Base-by-base conservation (phyloP, 2,888 invertebrate genomes). In the Pristionchus fissidentatus region DNA sequence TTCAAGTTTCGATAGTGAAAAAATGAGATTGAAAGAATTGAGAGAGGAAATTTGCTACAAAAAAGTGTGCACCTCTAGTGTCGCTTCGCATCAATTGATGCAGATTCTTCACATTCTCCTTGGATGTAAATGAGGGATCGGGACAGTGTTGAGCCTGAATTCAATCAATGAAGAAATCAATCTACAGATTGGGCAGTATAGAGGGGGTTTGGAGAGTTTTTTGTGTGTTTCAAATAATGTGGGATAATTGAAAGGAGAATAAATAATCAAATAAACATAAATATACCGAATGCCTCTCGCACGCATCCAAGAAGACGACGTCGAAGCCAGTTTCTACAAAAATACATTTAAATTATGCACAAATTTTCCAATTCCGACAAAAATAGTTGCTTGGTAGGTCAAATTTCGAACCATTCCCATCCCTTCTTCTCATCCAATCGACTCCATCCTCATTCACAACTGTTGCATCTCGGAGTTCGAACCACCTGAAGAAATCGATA, bases 1-100 rank as follows among this genome's bases (percentile, higher is more conserved):
- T n/a, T n/a, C n/a, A n/a, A n/a, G n/a, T n/a, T n/a, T n/a, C 3
- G 22, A 38, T 66, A 10, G 22, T 5, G 38, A 38, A 0, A 38
- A 66, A 66, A n/a, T n/a, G n/a, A n/a, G 62, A 66, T 66, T 38
- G n/a, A 66, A 66, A 66, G 38, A n/a, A n/a, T n/a, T n/a, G n/a
- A n/a, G n/a, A n/a, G n/a, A n/a, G n/a, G n/a, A n/a, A 32, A 1
- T 62, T 15, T 55, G 22, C 22, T 22, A 1, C 32, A 35, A 10
- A 62, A 35, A 10, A 15, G 15, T 62, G 52, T 3, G 29, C 7
- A 75, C 75, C 75, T 75, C 75, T 75, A 2, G 46, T 10, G 10
- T 77, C 26, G 3, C 41, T 26, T n/a, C 49, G 46, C 22, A 77
- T 0, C 46, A 43, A 13, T n/a, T 26, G 43, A 26, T 46, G 49